Evolutionary conservation across 2,888 invertebrate species (phyloP), one percentile per base, ranked within the genome.

Genomic region (Monopis laevigella): DNA sequence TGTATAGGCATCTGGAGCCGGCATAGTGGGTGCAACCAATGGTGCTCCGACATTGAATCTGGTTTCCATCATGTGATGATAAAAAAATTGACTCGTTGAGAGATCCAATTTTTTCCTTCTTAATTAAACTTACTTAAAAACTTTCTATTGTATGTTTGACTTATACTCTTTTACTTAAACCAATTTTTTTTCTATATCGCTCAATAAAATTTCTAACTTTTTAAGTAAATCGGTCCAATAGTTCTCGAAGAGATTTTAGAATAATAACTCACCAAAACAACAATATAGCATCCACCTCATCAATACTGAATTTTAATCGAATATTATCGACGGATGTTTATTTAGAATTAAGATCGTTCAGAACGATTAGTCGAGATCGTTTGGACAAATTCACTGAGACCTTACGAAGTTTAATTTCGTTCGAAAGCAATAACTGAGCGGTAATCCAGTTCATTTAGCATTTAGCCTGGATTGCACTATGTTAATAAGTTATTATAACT

Each of bases 321-420:
- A 24, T 24, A 24, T 24, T 24, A 24, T 24, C 24, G 24, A 35
- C 32, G 32, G 17, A 13, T 32, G 32, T 36, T 36, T 36, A 36
- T 36, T n/a, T 21, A 12, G 36, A 36, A 36, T 36, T 36, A 36
- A 21, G 36, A 36, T 36, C 3, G 36, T 21, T 21, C 8, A 17
- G 21, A 21, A 12, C 13, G 36, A 36, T 36, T 36, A 36, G 21
- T 17, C n/a, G 36, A 11, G 36, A 36, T 36, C 21, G 21, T 8
- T 16, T 36, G 21, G 16, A 21, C 16, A 36, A 32, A 32, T 32
- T 17, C 32, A 32, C 32, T 32, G 14, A 32, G 32, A 17, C 29
- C 12, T 12, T 7, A 8, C 12, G 12, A 12, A 12, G 29, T 6
- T 7, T 2, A 12, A 7, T n/a, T 2, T 11, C 14, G 14, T 29